Base-by-base conservation (phyloP, 2,797 vertebrate species). In the Enteromius thamalakanensis region DNA sequence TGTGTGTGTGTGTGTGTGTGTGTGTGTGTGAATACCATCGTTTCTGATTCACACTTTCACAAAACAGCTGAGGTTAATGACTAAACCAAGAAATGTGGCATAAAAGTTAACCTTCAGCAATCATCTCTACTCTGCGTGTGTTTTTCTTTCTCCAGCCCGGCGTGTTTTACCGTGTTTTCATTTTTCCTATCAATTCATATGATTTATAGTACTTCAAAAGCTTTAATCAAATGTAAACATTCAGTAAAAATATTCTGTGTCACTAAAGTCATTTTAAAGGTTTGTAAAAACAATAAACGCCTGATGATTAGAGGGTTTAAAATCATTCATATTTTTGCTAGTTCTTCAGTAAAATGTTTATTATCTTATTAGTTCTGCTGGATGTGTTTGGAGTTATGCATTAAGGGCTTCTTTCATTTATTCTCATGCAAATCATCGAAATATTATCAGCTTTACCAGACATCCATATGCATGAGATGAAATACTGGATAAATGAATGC, bases 51-150 rank as follows among this genome's bases (percentile, higher is more conserved):
- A 37, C 75, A 45, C 42, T 15, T n/a, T 47, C 40, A 32, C 7
- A 15, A 32, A 75, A 26, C 26, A 26, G 51, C 49, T 42, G 37
- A 60, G 40, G 75, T 86, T 84, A 84, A 77, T 83, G 37, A 69
- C 60, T 80, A 80, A 84, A 65, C 79, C 14, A n/a, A 67, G 45
- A n/a, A 51, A 47, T 5, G 40, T 65, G 40, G 58, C 79, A 75
- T 69, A 47, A 65, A 1, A 79, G 81, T 79, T 74, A 65, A 87
- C 76, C 53, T 89, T 85, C 72, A 85, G 81, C 85, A 90, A 81
- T 68, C 49, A 34, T n/a, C 82, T 87, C 84, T 71, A 91, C 86
- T 29, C 14, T 40, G 69, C 21, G 58, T 45, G 0, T 42, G 0
- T 49, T 29, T 9, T 14, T 26, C 19, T 0, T 23, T 67, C 14